Evolutionary conservation across 2,888 invertebrate species (phyloP).

Genomic region (Morpho deidamia): DNA sequence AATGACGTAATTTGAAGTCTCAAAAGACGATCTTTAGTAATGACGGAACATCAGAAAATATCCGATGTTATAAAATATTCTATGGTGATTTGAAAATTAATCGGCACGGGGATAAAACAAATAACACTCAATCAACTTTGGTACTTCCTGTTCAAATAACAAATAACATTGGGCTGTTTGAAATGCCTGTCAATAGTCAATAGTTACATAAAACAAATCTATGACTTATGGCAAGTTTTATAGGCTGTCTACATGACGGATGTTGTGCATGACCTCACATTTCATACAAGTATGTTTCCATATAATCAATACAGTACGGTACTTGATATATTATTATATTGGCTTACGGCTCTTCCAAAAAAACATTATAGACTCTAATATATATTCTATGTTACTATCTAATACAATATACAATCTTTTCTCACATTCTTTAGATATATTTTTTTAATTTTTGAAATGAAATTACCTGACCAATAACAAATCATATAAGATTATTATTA

Average conservation of each 20-base stretch:
- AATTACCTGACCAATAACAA: no score
- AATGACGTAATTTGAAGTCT: no score
- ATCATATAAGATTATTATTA: no score
- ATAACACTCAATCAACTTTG: slow-evolving; percentile 7
- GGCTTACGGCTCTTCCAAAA: no score
- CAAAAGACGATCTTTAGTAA: no score
- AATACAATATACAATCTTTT: no score
- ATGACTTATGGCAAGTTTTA: slow-evolving; percentile 62
- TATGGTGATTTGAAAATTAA: not conserved
- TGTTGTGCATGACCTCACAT: slow-evolving; percentile 65
- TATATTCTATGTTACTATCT: no score
- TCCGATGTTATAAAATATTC: not conserved
- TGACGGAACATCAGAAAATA: no score
- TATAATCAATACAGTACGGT: not conserved
- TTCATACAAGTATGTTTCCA: slow-evolving; percentile 33
- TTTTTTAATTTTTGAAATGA: no score
- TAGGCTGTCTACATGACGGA: slow-evolving; percentile 60
- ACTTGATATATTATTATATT: no score
- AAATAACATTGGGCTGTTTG: slow-evolving; percentile 2
- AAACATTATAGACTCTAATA: no score
- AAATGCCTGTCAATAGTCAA: slow-evolving; percentile 45
- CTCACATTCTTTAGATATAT: no score
- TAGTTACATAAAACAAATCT: slow-evolving; percentile 36
- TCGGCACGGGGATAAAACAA: not conserved
- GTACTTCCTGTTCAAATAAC: slow-evolving; percentile 11